These are phyloP conservation scores for Fulmarus glacialis DNA, from an alignment of 2,113 vertebrate species.

Conservation along the genomic window DNA sequence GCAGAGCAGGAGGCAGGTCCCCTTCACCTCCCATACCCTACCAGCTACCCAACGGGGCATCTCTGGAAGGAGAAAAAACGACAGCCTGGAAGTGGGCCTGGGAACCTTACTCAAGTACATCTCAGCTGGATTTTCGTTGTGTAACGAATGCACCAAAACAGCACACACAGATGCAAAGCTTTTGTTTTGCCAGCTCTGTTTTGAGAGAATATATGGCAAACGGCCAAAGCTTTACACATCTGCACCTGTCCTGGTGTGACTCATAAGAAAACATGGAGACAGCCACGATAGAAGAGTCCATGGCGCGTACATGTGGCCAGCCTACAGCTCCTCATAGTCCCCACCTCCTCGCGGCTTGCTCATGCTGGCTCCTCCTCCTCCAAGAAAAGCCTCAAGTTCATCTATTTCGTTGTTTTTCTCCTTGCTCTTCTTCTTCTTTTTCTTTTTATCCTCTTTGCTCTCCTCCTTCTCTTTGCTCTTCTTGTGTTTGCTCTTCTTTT, in stretches of 20 bases:
- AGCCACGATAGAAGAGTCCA: neutral
- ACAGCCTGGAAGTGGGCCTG: neutral
- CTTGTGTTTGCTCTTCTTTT: constrained; percentile 88
- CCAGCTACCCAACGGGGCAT: neutral
- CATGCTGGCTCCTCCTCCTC: constrained; percentile 70
- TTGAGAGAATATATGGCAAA: neutral
- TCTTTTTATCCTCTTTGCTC: constrained; percentile 80
- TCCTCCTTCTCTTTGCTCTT: constrained; percentile 86
- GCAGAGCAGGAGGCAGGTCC: neutral
- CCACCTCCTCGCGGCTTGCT: constrained; percentile 80
- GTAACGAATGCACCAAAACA: neutral
- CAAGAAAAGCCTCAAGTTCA: constrained; percentile 93
- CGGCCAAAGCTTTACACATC: constrained; percentile 9
- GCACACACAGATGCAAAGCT: constrained; percentile 48
- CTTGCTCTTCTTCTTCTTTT: constrained; percentile 78
- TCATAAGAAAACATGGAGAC: neutral
- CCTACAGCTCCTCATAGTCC: constrained; percentile 95
- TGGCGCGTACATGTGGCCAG: neutral
- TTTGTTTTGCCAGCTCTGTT: neutral
- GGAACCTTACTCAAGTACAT: neutral
- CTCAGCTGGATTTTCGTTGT: neutral
- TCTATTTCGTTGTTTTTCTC: constrained; percentile 81
- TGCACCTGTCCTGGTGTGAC: neutral
- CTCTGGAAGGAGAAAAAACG: neutral
- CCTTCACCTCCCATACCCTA: neutral